These are phyloP conservation scores for Meriones psammophilus DNA, from an alignment of 2,797 vertebrate species.

Conservation along the genomic window DNA sequence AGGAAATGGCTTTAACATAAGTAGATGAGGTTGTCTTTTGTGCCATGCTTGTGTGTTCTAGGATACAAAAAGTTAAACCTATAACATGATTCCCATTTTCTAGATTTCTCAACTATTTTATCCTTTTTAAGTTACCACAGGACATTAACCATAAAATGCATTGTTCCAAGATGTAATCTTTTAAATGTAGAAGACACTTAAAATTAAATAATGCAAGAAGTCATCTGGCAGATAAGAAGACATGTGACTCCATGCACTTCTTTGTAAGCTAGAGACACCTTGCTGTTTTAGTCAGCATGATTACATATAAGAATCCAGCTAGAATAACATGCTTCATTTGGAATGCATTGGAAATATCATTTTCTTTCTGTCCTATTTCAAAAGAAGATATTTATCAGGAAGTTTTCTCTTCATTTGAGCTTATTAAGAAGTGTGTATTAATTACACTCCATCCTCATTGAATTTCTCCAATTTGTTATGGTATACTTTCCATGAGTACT, in stretches of 20 bases:
- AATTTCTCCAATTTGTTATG: conserved; percentile 85
- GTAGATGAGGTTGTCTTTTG: background rate
- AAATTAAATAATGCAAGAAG: conserved; percentile 68
- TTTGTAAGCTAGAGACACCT: conserved; percentile 42
- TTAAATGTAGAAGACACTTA: conserved; percentile 72
- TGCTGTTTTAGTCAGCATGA: conserved; percentile 66
- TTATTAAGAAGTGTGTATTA: conserved; percentile 84
- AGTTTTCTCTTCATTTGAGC: conserved; percentile 85
- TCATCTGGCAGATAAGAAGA: conserved; percentile 65
- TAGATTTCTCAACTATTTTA: conserved; percentile 48
- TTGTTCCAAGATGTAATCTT: conserved; percentile 53
- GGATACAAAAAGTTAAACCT: conserved; percentile 36
- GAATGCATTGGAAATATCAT: conserved; percentile 73
- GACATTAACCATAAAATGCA: background rate
- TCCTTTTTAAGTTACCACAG: background rate
- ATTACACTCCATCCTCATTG: conserved; percentile 83
- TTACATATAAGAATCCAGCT: conserved; percentile 79
- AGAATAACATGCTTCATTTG: conserved; percentile 83
- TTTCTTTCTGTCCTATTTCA: conserved; percentile 80
- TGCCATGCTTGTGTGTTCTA: background rate
- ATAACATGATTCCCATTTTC: conserved; percentile 40
- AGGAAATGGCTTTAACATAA: background rate
- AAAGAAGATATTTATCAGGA: conserved; percentile 81
- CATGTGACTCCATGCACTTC: conserved; percentile 41
- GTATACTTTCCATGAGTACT: conserved; percentile 78